Base-by-base conservation (phyloP, 1,140 invertebrate genomes). In the Pomacea maculata region DNA sequence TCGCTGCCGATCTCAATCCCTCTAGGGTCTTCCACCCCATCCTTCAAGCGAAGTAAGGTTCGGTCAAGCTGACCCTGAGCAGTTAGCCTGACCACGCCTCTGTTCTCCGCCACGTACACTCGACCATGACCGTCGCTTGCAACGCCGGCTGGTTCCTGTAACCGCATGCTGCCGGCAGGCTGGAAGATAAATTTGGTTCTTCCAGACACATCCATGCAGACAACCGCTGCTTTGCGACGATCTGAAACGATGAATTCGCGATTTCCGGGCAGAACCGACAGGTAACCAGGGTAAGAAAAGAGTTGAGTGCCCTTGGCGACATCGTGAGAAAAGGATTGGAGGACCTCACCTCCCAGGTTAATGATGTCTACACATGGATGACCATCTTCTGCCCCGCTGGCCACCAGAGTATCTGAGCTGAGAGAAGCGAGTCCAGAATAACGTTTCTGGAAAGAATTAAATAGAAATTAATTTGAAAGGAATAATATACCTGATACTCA, bases 291-390 rank as follows among this genome's bases (percentile, higher is more conserved):
- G 77, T 82, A 82, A 19, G 45, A 19, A 61, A 82, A 82, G 15
- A 82, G 76, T 19, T 71, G 29, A 5, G 12, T 17, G 10, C 81
- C 81, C 19, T 34, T 65, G 54, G 29, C 11, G 15, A 19, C 75
- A 52, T 78, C 76, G 29, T 34, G 63, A 17, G 77, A 75, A 72
- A 82, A 82, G 9, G 81, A 75, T 10, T 71, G 63, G 5, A 82
- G 72, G 71, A 81, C 75, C 57, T 80, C 81, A 17, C 81, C 81
- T 45, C 70, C 75, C n/a, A 82, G 65, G 45, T 77, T 80, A 73
- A 82, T 80, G 61, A 82, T 77, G 78, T 82, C 81, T 1, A 82
- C 81, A 21, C 73, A 64, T 29, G 81, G 81, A n/a, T 78, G 81
- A 45, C 80, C 81, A 73, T n/a, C 71, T 17, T 61, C 57, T 21